These are phyloP conservation scores for Montipora capitata DNA, from an alignment of 92 coral and sea anemone species.

Conservation along the genomic window DNA sequence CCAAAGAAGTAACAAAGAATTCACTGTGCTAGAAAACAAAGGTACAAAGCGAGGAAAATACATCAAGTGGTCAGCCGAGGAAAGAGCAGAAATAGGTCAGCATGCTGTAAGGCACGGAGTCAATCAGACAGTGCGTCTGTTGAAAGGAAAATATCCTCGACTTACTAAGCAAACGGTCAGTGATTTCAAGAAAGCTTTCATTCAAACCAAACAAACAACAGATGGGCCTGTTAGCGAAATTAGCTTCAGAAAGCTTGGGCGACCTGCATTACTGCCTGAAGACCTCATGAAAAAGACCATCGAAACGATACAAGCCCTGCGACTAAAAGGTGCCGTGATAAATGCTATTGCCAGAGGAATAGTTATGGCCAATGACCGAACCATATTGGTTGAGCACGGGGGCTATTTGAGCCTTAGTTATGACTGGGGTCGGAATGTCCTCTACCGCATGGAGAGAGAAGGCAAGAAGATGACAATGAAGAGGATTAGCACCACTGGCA, in stretches of 20 bases:
- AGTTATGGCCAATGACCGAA: conserved; percentile 27
- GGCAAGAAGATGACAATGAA: conserved; percentile 55
- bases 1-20: too few species aligned
- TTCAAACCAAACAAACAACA: conserved; percentile 26
- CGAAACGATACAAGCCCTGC: neutral
- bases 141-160: conserved; percentile 52
- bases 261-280: conserved; percentile 52
- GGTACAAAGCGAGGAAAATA: conserved; percentile 46
- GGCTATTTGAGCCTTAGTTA: conserved; percentile 1
- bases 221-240: conserved; percentile 45
- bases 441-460: conserved; percentile 49
- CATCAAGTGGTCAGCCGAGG: conserved; percentile 57
- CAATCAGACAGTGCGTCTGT: conserved; percentile 47
- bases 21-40: conserved; percentile 6
- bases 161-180: conserved; percentile 53
- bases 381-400: conserved; percentile 42
- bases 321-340: conserved; percentile 50
- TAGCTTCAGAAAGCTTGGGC: conserved; percentile 53
- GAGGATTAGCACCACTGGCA: conserved; percentile 11
- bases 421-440: conserved; percentile 52
- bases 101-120: conserved; percentile 55
- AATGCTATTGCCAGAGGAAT: neutral
- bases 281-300: neutral
- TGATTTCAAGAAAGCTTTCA: conserved; percentile 44
- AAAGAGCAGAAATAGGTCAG: conserved; percentile 48